Percentiles rank a stretch among this genome's conserved stretches.
Conservation (phyloP, 2,113 vertebrate genomes). For the Octodon degus region DNA sequence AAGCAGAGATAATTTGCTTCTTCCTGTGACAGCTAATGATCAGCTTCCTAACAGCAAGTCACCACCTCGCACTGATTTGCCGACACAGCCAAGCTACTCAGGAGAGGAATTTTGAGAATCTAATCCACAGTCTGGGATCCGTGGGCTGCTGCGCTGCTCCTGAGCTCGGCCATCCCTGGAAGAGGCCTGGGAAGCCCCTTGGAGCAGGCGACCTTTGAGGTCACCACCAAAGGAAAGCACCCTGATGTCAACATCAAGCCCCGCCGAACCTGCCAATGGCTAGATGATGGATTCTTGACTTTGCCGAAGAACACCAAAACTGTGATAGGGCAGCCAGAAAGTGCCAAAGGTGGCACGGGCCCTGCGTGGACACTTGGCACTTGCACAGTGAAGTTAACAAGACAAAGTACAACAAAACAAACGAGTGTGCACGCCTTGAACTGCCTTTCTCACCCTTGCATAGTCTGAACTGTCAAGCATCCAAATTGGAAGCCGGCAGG, state of each 20-base stretch:
- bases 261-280: fast-evolving
- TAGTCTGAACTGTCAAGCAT: too few species aligned
- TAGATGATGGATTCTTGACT: background rate
- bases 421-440: fast-evolving
- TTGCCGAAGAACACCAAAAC: background rate
- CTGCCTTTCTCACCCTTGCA: background rate
- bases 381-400: background rate
- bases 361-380: background rate
- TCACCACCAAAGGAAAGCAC: fast-evolving
- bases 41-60: background rate
- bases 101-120: background rate
- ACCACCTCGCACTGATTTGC: fast-evolving
- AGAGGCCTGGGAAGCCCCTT: background rate
- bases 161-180: fast-evolving
- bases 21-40: slow-evolving; percentile 21
- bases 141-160: fast-evolving
- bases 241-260: fast-evolving
- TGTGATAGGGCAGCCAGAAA: fast-evolving
- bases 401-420: background rate
- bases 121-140: fast-evolving
- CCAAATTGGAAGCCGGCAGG: background rate
- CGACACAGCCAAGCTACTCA: fast-evolving
- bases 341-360: fast-evolving
- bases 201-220: too few species aligned
- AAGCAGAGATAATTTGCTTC: background rate